These are phyloP conservation scores for Lasioglossum malachurum DNA, from an alignment of 2,888 invertebrate genomes.

Conservation along the genomic window DNA sequence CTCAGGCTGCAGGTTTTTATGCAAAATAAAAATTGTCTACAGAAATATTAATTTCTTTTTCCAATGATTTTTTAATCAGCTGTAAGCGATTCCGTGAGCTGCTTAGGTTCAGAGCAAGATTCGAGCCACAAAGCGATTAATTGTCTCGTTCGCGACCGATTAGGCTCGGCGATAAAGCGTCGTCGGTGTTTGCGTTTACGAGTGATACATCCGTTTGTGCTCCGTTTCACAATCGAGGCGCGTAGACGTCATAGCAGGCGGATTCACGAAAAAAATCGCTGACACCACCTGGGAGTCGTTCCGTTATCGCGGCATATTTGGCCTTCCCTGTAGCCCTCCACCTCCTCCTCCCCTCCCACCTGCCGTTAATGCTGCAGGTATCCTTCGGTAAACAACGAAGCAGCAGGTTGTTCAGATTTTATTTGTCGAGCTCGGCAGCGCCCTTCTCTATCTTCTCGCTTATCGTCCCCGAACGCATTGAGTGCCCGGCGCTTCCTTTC, in stretches of 20 bases:
- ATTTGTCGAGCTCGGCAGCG: constrained; percentile 80
- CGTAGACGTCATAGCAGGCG: constrained; percentile 34
- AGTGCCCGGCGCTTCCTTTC: constrained; percentile 64
- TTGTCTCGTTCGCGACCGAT: neutral
- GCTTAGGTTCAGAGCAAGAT: neutral
- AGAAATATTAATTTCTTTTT: too few relatives aligned
- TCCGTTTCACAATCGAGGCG: neutral
- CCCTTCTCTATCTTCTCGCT: constrained; percentile 71
- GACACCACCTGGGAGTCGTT: constrained; percentile 69
- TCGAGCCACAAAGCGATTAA: neutral
- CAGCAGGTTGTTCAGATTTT: constrained; percentile 84
- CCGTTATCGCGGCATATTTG: constrained; percentile 71
- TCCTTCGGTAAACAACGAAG: constrained; percentile 82
- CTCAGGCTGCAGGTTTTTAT: too few relatives aligned
- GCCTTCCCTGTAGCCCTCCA: constrained; percentile 51
- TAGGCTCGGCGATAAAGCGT: neutral
- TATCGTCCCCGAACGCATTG: constrained; percentile 77
- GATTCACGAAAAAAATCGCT: constrained; percentile 62
- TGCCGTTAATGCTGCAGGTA: constrained; percentile 75
- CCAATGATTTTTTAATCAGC: too few relatives aligned
- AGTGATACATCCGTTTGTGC: neutral
- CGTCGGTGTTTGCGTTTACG: neutral
- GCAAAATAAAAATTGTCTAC: too few relatives aligned
- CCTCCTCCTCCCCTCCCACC: constrained; percentile 38
- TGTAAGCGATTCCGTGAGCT: too few relatives aligned